These are phyloP conservation scores for Balearica regulorum DNA, from an alignment of 2,797 vertebrate species.

Conservation along the genomic window DNA sequence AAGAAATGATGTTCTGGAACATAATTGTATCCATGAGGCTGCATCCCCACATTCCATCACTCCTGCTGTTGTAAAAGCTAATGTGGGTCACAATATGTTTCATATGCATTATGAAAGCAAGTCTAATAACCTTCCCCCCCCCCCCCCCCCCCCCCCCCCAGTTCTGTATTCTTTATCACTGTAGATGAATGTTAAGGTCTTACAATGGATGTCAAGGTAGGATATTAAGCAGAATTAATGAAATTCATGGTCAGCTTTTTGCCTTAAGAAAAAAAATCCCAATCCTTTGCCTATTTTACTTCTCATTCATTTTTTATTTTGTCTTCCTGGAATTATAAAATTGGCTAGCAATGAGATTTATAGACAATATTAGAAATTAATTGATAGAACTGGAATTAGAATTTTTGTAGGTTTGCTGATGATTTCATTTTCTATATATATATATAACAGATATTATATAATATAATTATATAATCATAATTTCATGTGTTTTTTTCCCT, in stretches of 20 bases:
- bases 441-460: not conserved
- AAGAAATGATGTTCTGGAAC: not conserved
- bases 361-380: not conserved
- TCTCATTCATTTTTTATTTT: slow-evolving; percentile 1
- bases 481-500: not conserved
- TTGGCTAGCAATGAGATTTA: not conserved
- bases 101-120: not conserved
- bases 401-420: not conserved
- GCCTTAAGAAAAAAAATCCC: not conserved
- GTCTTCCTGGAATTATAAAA: not conserved
- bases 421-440: not conserved
- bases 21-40: not conserved
- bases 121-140: not conserved
- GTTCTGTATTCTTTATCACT: not conserved
- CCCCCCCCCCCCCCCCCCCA: no score
- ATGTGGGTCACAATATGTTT: not conserved
- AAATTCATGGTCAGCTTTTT: not conserved
- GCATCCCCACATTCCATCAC: not conserved
- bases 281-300: not conserved
- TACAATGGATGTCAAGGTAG: not conserved
- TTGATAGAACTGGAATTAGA: not conserved
- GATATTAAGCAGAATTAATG: slow-evolving; percentile 1
- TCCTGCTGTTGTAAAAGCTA: not conserved
- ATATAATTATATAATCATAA: not conserved
- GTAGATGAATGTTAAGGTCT: not conserved